A percentile compares a stretch with the other conserved stretches of the same genome.
phyloP scores from a whole-genome alignment of 1,140 invertebrate species.

The Cydia pomonella region DNA sequence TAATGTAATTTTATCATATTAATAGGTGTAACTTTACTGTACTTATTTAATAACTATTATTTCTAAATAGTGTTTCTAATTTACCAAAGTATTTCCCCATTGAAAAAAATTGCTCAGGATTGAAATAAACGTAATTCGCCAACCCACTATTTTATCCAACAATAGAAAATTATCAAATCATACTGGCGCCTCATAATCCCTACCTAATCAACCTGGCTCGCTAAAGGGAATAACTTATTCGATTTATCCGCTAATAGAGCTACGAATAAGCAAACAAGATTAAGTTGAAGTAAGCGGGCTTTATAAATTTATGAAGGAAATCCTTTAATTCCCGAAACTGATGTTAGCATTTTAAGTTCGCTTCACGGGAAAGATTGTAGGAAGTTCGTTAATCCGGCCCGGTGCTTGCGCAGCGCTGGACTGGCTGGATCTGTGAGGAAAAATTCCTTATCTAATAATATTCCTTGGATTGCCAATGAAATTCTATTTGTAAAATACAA shows the following conservation, averaged over 20 bases:
- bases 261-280: constrained; percentile 72
- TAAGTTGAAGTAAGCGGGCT: constrained; percentile 60
- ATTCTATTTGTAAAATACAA: not conserved
- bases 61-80: too few species aligned
- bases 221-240: constrained; percentile 74
- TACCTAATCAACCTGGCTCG: constrained; percentile 55
- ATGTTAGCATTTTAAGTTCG: constrained; percentile 77
- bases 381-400: constrained; percentile 70
- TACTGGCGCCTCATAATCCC: constrained; percentile 48
- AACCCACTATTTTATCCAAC: constrained; percentile 10
- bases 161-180: constrained; percentile 58
- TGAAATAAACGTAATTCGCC: not conserved
- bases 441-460: constrained; percentile 17
- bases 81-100: too few species aligned
- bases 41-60: too few species aligned
- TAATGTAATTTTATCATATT: too few species aligned
- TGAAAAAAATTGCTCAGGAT: too few species aligned
- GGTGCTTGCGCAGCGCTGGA: constrained; percentile 52
- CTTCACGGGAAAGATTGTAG: constrained; percentile 62
- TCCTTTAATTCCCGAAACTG: constrained; percentile 69
- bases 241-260: constrained; percentile 71
- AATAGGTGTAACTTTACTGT: too few species aligned
- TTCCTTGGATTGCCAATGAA: not conserved
- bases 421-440: constrained; percentile 5
- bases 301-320: constrained; percentile 74